These are phyloP conservation scores for Phodopus roborovskii DNA, from an alignment of 2,113 vertebrate genomes.

Conservation along the genomic window DNA sequence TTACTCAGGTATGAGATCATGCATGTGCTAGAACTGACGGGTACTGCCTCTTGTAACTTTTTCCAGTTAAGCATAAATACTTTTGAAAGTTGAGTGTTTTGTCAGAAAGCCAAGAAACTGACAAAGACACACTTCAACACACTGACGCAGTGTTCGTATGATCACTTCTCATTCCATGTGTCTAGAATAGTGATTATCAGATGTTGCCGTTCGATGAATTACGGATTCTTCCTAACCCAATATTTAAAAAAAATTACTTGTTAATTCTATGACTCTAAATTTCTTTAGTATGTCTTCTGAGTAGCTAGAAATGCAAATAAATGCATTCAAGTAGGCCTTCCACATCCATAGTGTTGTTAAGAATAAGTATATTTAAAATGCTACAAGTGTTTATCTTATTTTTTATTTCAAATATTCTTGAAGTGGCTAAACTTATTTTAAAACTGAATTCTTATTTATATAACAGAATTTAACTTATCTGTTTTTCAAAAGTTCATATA, in stretches of 20 bases:
- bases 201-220: neutral
- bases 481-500: constrained; percentile 19
- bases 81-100: constrained; percentile 18
- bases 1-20: constrained; percentile 77
- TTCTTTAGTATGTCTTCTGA: constrained; percentile 49
- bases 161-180: neutral
- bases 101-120: constrained; percentile 27
- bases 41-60: neutral
- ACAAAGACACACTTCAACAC: neutral
- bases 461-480: neutral
- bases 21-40: neutral
- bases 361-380: constrained; percentile 40
- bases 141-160: neutral
- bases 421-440: constrained; percentile 1
- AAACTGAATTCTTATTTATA: constrained; percentile 29
- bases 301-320: constrained; percentile 38
- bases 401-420: constrained; percentile 50
- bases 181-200: constrained; percentile 9
- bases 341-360: constrained; percentile 25
- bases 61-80: constrained; percentile 3
- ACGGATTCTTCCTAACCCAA: neutral
- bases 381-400: constrained; percentile 30
- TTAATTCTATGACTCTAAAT: constrained; percentile 36
- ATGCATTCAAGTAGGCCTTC: neutral
- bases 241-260: constrained; percentile 1